phyloP scores from a whole-genome alignment of 1,140 invertebrate genomes.

The Bombus picipes region DNA sequence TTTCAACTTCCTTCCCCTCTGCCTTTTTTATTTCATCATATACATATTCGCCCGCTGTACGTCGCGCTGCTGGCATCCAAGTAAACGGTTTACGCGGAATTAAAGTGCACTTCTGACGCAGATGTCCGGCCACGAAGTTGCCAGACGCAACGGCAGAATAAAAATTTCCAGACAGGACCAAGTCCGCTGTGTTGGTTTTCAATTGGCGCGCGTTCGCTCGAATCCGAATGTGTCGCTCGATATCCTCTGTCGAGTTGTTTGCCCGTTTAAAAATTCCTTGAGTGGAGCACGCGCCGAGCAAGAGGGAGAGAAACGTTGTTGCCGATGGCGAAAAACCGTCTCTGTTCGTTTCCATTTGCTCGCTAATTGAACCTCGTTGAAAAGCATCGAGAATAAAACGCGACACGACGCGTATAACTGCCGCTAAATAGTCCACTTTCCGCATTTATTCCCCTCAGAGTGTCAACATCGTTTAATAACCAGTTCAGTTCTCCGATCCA shows the following conservation, averaged over 20 bases:
- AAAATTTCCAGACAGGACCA: not conserved
- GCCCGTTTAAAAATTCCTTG: not conserved
- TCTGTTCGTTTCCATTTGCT: not conserved
- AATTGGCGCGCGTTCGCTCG: not conserved
- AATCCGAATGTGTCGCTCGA: not conserved
- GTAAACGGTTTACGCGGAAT: constrained; percentile 33
- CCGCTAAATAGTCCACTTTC: not conserved
- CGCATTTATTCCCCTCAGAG: not conserved
- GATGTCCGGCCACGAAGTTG: not conserved
- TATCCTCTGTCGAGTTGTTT: not conserved
- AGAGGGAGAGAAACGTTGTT: not conserved
- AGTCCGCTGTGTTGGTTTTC: not conserved
- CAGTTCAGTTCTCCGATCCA: not conserved
- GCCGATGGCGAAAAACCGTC: not conserved
- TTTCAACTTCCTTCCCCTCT: not conserved
- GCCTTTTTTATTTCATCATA: not conserved
- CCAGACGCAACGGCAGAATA: not conserved
- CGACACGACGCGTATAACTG: not conserved
- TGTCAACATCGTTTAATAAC: not conserved
- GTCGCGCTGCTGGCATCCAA: not conserved
- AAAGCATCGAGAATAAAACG: not conserved
- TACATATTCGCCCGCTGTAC: not conserved
- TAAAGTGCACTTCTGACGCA: constrained; percentile 11
- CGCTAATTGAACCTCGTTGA: not conserved
- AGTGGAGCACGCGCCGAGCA: not conserved